Percentiles rank a stretch among this genome's conserved stretches.
Conservation (phyloP, 2,113 vertebrate species). For the Lophius piscatorius region DNA sequence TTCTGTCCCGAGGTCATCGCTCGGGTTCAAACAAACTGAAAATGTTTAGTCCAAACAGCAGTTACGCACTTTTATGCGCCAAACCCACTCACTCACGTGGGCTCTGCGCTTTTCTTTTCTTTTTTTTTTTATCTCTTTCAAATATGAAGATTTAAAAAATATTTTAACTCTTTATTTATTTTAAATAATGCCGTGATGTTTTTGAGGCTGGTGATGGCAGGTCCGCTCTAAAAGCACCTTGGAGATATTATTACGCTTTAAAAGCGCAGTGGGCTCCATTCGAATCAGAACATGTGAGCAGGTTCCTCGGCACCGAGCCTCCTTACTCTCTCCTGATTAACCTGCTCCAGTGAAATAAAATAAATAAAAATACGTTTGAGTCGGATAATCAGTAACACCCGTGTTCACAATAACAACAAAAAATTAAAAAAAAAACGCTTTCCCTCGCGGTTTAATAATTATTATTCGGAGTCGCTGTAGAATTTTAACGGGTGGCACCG, state of each 20-base stretch:
- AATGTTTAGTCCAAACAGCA: conserved; percentile 53
- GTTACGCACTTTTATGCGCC: conserved; percentile 61
- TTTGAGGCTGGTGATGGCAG: conserved; percentile 57
- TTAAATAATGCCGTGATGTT: conserved; percentile 50
- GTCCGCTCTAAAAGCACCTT: conserved; percentile 71
- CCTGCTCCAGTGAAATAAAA: neutral
- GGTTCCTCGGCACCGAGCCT: too few relatives aligned
- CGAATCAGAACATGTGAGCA: conserved; percentile 64
- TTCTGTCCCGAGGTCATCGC: conserved; percentile 75
- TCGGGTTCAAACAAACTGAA: conserved; percentile 59
- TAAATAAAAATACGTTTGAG: too few relatives aligned
- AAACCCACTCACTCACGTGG: conserved; percentile 20
- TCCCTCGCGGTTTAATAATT: too few relatives aligned
- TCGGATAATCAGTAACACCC: too few relatives aligned
- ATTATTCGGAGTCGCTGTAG: too few relatives aligned
- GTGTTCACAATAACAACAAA: too few relatives aligned
- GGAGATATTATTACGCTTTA: conserved; percentile 78
- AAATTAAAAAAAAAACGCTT: too few relatives aligned
- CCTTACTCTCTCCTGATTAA: neutral
- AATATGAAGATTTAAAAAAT: too few relatives aligned
- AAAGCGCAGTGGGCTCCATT: conserved; percentile 77
- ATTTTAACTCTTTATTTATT: conserved; percentile 26
- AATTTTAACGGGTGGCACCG: conserved; percentile 29
- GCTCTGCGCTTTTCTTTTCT: conserved; percentile 18
- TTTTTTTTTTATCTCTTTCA: too few relatives aligned